These are phyloP conservation scores for Netelia fuscicornis DNA, from an alignment of 2,888 invertebrate genomes.

Conservation along the genomic window DNA sequence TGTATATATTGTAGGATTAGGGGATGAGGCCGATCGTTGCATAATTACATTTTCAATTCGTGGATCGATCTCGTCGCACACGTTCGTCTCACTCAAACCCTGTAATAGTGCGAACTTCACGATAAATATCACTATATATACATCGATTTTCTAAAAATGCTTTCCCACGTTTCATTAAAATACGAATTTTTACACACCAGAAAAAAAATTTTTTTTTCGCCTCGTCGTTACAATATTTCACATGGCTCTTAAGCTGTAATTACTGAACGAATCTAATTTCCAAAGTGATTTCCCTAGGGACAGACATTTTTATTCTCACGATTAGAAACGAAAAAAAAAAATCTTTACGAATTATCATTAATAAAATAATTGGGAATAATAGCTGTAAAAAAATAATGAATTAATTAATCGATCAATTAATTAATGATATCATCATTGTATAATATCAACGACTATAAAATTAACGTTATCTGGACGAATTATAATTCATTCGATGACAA, in stretches of 20 bases:
- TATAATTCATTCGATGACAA: too few species aligned
- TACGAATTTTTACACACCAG: conserved; percentile 42
- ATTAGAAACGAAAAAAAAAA: background rate
- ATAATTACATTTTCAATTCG: background rate
- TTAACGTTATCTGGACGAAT: too few species aligned
- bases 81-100: conserved; percentile 57
- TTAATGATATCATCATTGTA: too few species aligned
- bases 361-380: too few species aligned
- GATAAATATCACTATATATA: conserved; percentile 3
- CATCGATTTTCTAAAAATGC: conserved; percentile 7
- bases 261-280: conserved; percentile 29
- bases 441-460: too few species aligned
- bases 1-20: conserved; percentile 50
- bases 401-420: too few species aligned
- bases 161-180: background rate
- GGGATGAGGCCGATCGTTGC: conserved; percentile 55
- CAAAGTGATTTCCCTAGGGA: background rate
- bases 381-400: too few species aligned
- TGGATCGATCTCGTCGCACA: conserved; percentile 56
- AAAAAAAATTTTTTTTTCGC: conserved; percentile 22
- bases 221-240: background rate
- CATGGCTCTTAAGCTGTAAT: conserved; percentile 30
- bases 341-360: too few species aligned
- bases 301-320: background rate
- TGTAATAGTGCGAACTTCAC: conserved; percentile 63